phyloP scores from a whole-genome alignment of 2,888 invertebrate species.

The Eurois occulta region DNA sequence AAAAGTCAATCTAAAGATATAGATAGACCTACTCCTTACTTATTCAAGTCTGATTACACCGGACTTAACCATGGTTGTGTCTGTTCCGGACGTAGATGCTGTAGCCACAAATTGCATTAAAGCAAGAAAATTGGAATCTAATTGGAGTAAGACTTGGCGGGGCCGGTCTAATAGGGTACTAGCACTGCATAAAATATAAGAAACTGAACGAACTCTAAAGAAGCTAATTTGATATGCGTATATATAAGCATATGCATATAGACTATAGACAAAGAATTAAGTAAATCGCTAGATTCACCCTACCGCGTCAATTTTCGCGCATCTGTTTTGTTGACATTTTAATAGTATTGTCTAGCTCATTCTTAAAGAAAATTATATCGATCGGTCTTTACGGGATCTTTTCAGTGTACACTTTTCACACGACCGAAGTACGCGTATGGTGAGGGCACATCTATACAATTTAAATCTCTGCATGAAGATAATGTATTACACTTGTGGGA shows the following conservation, averaged over 20 bases:
- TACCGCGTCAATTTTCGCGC: background rate
- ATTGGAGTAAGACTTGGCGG: constrained; percentile 46
- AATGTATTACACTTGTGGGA: constrained; percentile 12
- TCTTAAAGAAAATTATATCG: background rate
- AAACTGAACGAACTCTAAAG: constrained; percentile 4
- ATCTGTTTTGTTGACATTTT: background rate
- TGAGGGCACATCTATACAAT: background rate
- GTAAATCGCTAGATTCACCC: background rate
- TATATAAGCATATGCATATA: background rate
- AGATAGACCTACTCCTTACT: background rate
- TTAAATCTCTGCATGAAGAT: constrained; percentile 1
- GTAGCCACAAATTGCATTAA: constrained; percentile 52
- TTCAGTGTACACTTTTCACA: background rate
- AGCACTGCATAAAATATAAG: constrained; percentile 15
- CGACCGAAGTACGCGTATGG: background rate
- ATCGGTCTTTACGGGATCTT: background rate
- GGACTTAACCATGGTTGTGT: constrained; percentile 31
- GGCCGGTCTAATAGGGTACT: background rate
- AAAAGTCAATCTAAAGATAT: constrained; percentile 13
- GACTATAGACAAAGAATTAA: background rate
- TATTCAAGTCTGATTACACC: constrained; percentile 33
- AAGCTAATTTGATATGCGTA: background rate
- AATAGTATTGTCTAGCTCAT: background rate
- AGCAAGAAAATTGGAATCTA: constrained; percentile 42
- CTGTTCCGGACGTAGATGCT: constrained; percentile 21